Evolutionary conservation across 2,113 vertebrate species (phyloP).

Genomic region (Petroica traversi): DNA sequence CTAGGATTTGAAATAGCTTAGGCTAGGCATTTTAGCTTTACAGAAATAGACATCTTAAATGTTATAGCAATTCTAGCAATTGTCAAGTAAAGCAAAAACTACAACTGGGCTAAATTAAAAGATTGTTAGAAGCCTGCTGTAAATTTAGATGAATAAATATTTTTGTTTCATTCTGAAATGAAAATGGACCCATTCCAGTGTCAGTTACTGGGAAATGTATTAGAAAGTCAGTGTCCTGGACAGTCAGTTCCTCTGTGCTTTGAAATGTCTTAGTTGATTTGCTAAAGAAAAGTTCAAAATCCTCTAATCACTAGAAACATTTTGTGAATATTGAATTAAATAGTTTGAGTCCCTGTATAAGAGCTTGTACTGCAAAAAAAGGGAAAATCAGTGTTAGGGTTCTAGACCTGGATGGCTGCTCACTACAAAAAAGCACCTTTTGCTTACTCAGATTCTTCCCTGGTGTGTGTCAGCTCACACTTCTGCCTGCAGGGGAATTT

Average conservation of each 20-base stretch:
- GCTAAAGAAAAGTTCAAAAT: background rate
- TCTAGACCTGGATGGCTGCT: background rate
- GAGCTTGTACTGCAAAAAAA: background rate
- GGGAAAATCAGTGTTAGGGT: background rate
- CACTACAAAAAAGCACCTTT: background rate
- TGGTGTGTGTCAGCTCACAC: fast-evolving
- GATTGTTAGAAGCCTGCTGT: background rate
- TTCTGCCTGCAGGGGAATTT: background rate
- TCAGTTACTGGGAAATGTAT: background rate
- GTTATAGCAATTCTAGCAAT: background rate
- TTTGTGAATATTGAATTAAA: background rate
- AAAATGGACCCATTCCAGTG: background rate
- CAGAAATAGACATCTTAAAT: background rate
- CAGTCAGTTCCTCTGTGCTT: background rate
- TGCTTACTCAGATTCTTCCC: background rate
- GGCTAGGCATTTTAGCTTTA: background rate
- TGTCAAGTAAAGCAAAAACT: background rate
- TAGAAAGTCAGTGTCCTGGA: background rate
- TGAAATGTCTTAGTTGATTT: background rate
- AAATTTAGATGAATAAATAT: background rate
- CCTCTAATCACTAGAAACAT: background rate
- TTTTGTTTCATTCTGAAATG: background rate
- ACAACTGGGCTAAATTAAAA: background rate
- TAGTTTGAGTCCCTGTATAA: background rate
- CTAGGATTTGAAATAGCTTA: background rate